A percentile compares a stretch with the other conserved stretches of the same genome.
Conservation (phyloP, 1,140 invertebrate genomes). For the Solenopsis fugax region DNA sequence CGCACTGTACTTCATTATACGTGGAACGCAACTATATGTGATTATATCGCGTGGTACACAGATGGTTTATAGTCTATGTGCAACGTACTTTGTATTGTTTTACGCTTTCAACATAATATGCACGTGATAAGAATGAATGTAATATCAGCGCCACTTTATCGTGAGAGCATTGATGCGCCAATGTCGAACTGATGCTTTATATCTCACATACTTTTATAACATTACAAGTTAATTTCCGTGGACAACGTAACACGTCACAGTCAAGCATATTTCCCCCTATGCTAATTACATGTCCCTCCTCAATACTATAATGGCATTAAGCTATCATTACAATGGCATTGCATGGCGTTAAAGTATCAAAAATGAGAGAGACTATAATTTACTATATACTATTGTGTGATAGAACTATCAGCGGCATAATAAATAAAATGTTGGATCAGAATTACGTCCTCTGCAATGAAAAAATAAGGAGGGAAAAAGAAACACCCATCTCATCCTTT, state of each 20-base stretch:
- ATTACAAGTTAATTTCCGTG: constrained; percentile 68
- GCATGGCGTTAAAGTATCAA: constrained; percentile 71
- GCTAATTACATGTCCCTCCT: constrained; percentile 69
- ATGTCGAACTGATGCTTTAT: constrained; percentile 62
- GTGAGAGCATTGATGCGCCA: constrained; percentile 42
- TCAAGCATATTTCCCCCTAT: constrained; percentile 62
- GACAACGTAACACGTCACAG: constrained; percentile 53
- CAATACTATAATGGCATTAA: constrained; percentile 65
- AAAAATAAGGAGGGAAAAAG: constrained; percentile 13
- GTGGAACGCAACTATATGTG: not conserved
- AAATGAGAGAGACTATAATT: constrained; percentile 63
- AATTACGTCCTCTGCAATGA: constrained; percentile 61
- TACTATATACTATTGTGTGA: constrained; percentile 80
- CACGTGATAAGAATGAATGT: not conserved
- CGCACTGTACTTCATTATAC: not conserved
- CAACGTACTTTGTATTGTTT: constrained; percentile 30
- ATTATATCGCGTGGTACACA: not conserved
- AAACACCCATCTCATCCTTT: not conserved
- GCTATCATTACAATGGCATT: constrained; percentile 72
- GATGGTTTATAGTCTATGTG: constrained; percentile 1
- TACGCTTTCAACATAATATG: not conserved
- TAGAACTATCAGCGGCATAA: constrained; percentile 80
- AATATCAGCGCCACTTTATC: not conserved
- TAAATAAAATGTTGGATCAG: constrained; percentile 80
- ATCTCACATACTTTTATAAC: constrained; percentile 77